A percentile compares a stretch with the other conserved stretches of the same genome.
These are phyloP conservation scores for Amorpha juglandis DNA, from an alignment of 2,888 invertebrate species.

Conservation along the genomic window DNA sequence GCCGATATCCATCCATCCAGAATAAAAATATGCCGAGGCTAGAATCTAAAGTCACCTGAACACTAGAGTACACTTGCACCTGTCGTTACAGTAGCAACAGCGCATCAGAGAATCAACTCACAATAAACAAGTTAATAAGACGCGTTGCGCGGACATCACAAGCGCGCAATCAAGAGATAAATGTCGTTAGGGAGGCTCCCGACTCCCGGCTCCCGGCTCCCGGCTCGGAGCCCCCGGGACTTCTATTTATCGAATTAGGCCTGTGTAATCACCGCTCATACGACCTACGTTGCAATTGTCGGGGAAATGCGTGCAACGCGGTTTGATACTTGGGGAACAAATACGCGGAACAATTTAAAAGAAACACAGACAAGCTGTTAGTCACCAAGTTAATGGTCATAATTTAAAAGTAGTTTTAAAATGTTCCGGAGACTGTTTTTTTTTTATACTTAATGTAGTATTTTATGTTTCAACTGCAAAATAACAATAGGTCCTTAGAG, in stretches of 20 bases:
- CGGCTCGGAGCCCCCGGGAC: slow-evolving; percentile 36
- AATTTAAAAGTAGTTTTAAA: no score
- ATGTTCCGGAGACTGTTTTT: no score
- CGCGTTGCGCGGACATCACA: slow-evolving; percentile 46
- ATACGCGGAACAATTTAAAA: not conserved
- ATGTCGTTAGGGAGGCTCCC: slow-evolving; percentile 60
- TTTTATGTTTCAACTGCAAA: not conserved
- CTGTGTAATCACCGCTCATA: slow-evolving; percentile 73
- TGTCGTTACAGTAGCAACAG: not conserved
- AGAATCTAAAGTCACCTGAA: not conserved
- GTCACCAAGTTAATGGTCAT: no score
- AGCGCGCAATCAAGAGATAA: slow-evolving; percentile 73
- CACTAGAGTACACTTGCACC: not conserved
- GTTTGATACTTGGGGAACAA: slow-evolving; percentile 45
- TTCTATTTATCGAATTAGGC: slow-evolving; percentile 57
- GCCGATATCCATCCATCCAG: no score
- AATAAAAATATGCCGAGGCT: not conserved
- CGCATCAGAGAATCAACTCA: not conserved
- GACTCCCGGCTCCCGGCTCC: slow-evolving; percentile 39
- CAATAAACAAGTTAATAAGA: slow-evolving; percentile 21
- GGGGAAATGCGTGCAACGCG: slow-evolving; percentile 28
- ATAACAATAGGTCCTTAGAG: no score
- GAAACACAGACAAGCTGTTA: no score
- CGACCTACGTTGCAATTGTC: slow-evolving; percentile 53
- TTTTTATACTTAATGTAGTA: no score